Evolutionary conservation across 1,140 invertebrate species (phyloP), one percentile per base, ranked within the genome.

Genomic region (Drosophila nasuta): DNA sequence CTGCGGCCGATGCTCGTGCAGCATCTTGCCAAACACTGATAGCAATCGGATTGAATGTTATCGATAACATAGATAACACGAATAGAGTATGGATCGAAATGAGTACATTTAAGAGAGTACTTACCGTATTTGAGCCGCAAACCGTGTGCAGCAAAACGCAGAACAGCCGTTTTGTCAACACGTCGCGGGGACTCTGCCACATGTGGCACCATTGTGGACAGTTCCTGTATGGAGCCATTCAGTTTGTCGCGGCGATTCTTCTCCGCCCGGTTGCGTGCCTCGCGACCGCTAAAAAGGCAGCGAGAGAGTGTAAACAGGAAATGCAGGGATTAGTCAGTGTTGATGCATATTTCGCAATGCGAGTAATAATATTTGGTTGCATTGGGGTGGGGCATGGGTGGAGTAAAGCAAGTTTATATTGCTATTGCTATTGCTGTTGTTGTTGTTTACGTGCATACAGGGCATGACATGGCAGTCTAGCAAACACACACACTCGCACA

Each of bases 241-340:
- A 98, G 94, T 87, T 97, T 98, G 91, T 98, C 97, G 0, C 98
- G 94, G 6, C 98, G 94, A 91, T 97, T 95, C 92, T 98, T 98
- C 88, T 99, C 98, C 1, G 97, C 97, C 82, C 95, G 94, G 92
- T 98, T 98, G 43, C 97, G 94, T 67, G 96, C 95, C 79, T 96
- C 95, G 11, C 97, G 94, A 35, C 96, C 96, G 79, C 95, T 97
- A 95, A 33, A 57, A 46, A 66, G n/a, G 30, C 43, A 63, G 35
- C 1, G 35, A 38, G 8, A 38, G 35, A 8, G 35, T 10, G 35
- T 38, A 38, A 38, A 51, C 30, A 75, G 30, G 45, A 51, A 59
- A 28, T 51, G 25, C n/a, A 43, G 30, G 67, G 51, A 74, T 74
- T 62, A 74, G 48, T 59, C 54, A 30, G 13, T 25, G 13, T 17